These are phyloP conservation scores for Spea bombifrons DNA, from an alignment of 2,113 vertebrate species.

Conservation along the genomic window DNA sequence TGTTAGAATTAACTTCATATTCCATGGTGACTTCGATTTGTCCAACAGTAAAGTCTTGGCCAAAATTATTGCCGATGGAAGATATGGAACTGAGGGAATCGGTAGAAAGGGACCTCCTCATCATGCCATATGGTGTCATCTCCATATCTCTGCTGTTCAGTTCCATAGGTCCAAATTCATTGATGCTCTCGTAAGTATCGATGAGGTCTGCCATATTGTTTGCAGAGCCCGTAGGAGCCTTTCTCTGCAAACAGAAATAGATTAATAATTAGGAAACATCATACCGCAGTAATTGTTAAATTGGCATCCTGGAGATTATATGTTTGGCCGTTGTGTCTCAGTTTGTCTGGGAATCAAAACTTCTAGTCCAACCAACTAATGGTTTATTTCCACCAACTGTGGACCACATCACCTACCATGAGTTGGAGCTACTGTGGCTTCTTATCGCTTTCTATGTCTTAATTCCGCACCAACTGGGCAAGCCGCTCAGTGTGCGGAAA, in stretches of 20 bases:
- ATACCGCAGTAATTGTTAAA: too few relatives aligned
- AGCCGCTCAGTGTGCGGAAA: too few relatives aligned
- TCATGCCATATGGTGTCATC: slow-evolving; percentile 64
- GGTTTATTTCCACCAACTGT: too few relatives aligned
- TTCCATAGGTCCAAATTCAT: slow-evolving; percentile 89
- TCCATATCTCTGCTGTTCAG: slow-evolving; percentile 88
- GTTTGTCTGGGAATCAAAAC: too few relatives aligned
- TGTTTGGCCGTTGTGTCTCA: too few relatives aligned
- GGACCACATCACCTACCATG: too few relatives aligned
- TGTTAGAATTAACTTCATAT: slow-evolving; percentile 65
- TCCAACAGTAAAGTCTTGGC: slow-evolving; percentile 89
- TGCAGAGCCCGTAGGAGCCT: slow-evolving; percentile 63
- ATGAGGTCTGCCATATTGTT: slow-evolving; percentile 74
- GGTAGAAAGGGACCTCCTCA: slow-evolving; percentile 84
- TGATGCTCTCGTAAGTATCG: slow-evolving; percentile 81
- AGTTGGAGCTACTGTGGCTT: too few relatives aligned
- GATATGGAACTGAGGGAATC: slow-evolving; percentile 95
- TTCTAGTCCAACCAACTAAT: too few relatives aligned
- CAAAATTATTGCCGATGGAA: slow-evolving; percentile 92
- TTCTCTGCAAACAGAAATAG: slow-evolving; percentile 64
- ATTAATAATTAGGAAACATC: not conserved
- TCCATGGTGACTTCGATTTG: slow-evolving; percentile 92
- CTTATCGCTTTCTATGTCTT: too few relatives aligned
- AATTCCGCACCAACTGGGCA: too few relatives aligned
- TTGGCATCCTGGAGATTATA: too few relatives aligned